A percentile compares a stretch with the other conserved stretches of the same genome.
phyloP scores from a whole-genome alignment of 1,140 invertebrate species.

The Micrasema minimum region DNA sequence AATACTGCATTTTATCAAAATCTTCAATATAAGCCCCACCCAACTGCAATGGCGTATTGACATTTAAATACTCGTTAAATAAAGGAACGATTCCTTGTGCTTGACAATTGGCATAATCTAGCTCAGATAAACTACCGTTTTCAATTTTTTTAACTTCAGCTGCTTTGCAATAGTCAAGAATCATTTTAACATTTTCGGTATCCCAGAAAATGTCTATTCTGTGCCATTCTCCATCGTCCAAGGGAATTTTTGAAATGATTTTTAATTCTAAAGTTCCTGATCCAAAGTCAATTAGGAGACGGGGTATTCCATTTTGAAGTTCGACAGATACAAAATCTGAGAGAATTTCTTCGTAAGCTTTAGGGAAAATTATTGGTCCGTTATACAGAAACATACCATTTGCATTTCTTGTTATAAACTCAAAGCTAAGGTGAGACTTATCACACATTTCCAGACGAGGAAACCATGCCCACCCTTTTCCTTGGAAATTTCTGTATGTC shows the following conservation, averaged over 20 bases:
- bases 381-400: slow-evolving; percentile 77
- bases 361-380: slow-evolving; percentile 72
- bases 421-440: slow-evolving; percentile 73
- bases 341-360: slow-evolving; percentile 64
- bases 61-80: slow-evolving; percentile 76
- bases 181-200: slow-evolving; percentile 70
- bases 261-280: slow-evolving; percentile 72
- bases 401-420: slow-evolving; percentile 72
- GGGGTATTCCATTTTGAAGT: slow-evolving; percentile 71
- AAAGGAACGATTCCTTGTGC: slow-evolving; percentile 69
- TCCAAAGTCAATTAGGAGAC: slow-evolving; percentile 76
- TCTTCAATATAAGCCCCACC: slow-evolving; percentile 72
- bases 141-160: slow-evolving; percentile 67
- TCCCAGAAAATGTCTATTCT: slow-evolving; percentile 75
- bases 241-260: slow-evolving; percentile 66
- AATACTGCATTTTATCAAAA: slow-evolving; percentile 85
- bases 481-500: slow-evolving; percentile 72
- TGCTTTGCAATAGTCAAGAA: slow-evolving; percentile 73
- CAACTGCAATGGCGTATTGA: slow-evolving; percentile 74
- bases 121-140: slow-evolving; percentile 66
- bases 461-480: slow-evolving; percentile 75
- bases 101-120: slow-evolving; percentile 71
- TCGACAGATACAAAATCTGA: slow-evolving; percentile 76
- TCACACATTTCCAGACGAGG: slow-evolving; percentile 74
- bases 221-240: slow-evolving; percentile 78